Evolutionary conservation across 2,888 invertebrate species (phyloP), one percentile per base, ranked within the genome.

Genomic region (Acleris sparsana): DNA sequence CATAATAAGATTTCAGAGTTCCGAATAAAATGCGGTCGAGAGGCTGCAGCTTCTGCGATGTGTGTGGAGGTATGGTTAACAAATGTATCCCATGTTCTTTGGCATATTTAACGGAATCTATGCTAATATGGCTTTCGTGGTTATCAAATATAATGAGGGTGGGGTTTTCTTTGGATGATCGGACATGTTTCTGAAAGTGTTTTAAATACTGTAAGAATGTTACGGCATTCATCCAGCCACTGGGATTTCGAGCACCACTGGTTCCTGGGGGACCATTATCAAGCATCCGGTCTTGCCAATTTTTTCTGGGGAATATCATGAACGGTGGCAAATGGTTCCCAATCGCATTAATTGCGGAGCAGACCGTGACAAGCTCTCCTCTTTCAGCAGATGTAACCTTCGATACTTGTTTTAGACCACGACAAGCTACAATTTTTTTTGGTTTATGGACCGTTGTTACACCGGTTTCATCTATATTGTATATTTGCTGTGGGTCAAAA

Each of bases 291-390:
- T 74, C 67, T 55, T 83, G 74, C 69, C 72, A 82, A 17, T 80
- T 6, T 71, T 74, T 73, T 29, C 82, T 64, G 11, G 84, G 83
- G 72, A 84, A 85, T 58, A 86, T 71, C n/a, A 87, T 72, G 51
- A 81, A 77, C 5, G 87, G 86, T 29, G 86, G 85, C 52, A 85
- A 63, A 20, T 68, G 69, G 65, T 75, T 78, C 44, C 86, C 87
- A 67, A 67, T 68, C 13, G 86, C 84, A 73, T 75, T 79, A 59
- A 85, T 80, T 44, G 76, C 74, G 39, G 72, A 70, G 49, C 76
- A 75, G 5, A 76, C 70, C 17, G 85, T 85, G 0, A 86, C 80
- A 5, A 82, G 66, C 22, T 72, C 57, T 25, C 57, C 83, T 57
- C 83, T 75, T 75, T 87, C 84, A 13, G 77, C 84, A 25, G 81